Conservation (phyloP, 2,888 invertebrate species). For the Eristalinus aeneus region DNA sequence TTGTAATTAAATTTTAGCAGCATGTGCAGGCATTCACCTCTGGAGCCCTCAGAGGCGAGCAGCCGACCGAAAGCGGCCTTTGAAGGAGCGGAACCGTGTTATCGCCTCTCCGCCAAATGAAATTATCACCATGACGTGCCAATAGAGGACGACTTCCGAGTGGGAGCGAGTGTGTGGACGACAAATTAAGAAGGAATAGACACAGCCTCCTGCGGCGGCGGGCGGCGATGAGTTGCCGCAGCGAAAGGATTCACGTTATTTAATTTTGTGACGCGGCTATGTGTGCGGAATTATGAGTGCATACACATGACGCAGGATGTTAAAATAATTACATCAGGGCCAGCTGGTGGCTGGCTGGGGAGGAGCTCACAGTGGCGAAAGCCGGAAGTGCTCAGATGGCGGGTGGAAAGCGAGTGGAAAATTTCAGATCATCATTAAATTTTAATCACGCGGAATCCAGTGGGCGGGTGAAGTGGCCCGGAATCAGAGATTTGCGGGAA, state of each 20-base stretch:
- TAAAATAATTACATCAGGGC: constrained; percentile 36
- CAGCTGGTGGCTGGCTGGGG: neutral
- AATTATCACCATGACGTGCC: constrained; percentile 59
- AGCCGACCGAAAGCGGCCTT: constrained; percentile 14
- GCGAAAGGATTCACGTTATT: constrained; percentile 44
- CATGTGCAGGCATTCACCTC: constrained; percentile 18
- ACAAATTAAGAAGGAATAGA: constrained; percentile 54
- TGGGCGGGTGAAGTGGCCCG: neutral
- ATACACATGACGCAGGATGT: constrained; percentile 43
- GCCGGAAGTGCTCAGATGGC: neutral
- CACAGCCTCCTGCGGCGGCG: neutral
- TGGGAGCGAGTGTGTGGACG: constrained; percentile 10
- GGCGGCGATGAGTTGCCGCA: neutral
- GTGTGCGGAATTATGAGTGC: constrained; percentile 50
- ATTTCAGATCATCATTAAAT: constrained; percentile 11
- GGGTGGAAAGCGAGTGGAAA: neutral
- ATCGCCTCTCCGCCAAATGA: constrained; percentile 61
- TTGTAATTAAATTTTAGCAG: constrained; percentile 65
- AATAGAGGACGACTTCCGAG: constrained; percentile 38
- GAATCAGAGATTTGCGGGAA: neutral
- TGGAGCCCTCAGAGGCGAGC: neutral
- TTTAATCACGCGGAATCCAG: neutral
- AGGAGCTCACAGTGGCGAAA: neutral
- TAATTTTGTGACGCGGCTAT: constrained; percentile 31
- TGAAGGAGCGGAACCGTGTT: constrained; percentile 48